Percentiles rank a stretch among this genome's conserved stretches.
phyloP scores from a whole-genome alignment of 2,797 vertebrate genomes.

The Arremon brunneinucha region DNA sequence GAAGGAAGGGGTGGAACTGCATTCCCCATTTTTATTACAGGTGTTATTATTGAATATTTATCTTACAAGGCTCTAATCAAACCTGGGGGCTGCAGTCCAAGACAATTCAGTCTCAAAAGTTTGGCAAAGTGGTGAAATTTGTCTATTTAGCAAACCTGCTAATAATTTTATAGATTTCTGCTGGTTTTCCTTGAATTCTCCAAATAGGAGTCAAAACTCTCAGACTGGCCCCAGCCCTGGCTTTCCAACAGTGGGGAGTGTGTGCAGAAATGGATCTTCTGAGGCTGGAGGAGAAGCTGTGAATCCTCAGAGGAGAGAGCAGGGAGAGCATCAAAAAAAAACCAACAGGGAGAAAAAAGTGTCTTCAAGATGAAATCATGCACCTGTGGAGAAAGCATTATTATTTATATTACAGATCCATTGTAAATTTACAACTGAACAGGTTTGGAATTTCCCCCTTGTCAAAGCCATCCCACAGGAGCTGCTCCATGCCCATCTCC shows the following conservation, averaged over 20 bases:
- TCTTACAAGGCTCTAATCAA: background rate
- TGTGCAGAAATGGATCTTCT: background rate
- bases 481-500: background rate
- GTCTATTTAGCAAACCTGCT: background rate
- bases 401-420: background rate
- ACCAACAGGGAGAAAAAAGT: background rate
- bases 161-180: background rate
- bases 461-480: background rate
- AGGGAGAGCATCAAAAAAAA: background rate
- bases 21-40: background rate
- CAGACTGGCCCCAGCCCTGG: background rate
- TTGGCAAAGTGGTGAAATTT: background rate
- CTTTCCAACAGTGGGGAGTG: background rate
- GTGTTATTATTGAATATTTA: background rate
- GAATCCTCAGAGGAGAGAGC: background rate
- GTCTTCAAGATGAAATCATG: background rate
- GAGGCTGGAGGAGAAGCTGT: background rate
- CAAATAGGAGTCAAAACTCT: background rate
- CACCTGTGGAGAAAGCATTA: background rate
- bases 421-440: background rate
- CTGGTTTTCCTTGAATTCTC: background rate
- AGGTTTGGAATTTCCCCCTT: background rate
- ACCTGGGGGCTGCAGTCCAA: background rate
- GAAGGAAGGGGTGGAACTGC: constrained; percentile 5
- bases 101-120: background rate